Evolutionary conservation across 2,888 invertebrate genomes (phyloP).

Genomic region (Tipula vernalis): DNA sequence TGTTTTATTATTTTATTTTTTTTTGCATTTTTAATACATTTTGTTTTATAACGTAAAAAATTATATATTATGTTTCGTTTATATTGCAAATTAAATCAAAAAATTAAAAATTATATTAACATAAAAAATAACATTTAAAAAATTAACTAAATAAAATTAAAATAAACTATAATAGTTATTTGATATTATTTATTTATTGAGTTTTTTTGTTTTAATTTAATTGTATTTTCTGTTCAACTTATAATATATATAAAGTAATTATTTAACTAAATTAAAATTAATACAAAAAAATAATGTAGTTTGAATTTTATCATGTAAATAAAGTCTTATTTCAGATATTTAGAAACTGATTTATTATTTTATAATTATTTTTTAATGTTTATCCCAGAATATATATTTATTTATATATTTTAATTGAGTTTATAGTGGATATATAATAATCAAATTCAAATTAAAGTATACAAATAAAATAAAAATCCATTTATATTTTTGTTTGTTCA

Average conservation of each 20-base stretch:
- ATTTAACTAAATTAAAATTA: conserved; percentile 4
- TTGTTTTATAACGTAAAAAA: neutral
- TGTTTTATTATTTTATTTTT: neutral
- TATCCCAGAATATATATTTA: neutral
- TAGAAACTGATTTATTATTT: neutral
- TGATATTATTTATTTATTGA: neutral
- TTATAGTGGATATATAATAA: neutral
- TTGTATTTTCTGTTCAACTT: neutral
- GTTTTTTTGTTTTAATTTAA: neutral
- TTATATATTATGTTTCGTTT: neutral
- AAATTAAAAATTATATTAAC: neutral
- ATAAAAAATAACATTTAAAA: neutral
- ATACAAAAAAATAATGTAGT: neutral
- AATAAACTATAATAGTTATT: neutral
- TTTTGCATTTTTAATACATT: neutral
- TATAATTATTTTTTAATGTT: neutral
- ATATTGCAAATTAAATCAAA: neutral
- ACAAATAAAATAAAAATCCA: conserved; percentile 11
- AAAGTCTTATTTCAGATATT: neutral
- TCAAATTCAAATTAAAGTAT: neutral
- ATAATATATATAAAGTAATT: neutral
- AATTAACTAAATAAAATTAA: conserved; percentile 5
- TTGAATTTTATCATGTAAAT: neutral
- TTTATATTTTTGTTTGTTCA: conserved; percentile 11
- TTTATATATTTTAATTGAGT: neutral